Percentiles rank a stretch among this genome's conserved stretches.
Conservation (phyloP, 2,113 vertebrate species). For the Rostratula benghalensis region DNA sequence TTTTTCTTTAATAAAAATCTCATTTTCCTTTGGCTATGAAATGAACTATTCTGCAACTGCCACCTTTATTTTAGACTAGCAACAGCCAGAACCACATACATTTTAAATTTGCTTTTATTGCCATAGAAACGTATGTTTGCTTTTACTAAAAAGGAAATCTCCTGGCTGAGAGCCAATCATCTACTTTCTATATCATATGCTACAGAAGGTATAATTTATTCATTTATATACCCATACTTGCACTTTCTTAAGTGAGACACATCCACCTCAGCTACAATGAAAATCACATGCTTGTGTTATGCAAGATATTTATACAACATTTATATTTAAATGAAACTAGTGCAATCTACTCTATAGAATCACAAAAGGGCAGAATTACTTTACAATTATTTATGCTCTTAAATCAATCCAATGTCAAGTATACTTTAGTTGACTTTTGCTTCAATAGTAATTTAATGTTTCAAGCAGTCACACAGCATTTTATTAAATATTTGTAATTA, state of each 20-base stretch:
- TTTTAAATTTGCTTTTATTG: slow-evolving; percentile 50
- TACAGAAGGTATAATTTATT: neutral
- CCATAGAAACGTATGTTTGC: slow-evolving; percentile 59
- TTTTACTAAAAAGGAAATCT: slow-evolving; percentile 35
- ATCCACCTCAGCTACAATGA: neutral
- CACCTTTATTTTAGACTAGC: slow-evolving; percentile 45
- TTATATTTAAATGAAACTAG: neutral
- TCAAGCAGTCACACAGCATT: neutral
- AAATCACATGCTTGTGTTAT: neutral
- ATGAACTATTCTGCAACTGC: slow-evolving; percentile 15
- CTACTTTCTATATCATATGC: neutral
- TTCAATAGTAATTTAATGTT: neutral
- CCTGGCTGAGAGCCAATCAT: neutral
- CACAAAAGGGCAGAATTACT: neutral
- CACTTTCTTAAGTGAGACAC: neutral
- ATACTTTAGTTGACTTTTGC: neutral
- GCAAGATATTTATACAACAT: neutral
- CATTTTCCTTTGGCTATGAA: neutral
- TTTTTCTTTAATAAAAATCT: neutral
- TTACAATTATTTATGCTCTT: neutral
- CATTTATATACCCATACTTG: neutral
- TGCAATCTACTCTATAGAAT: neutral
- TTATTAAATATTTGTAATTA: neutral
- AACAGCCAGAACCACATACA: slow-evolving; percentile 64
- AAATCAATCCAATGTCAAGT: neutral